phyloP scores from a whole-genome alignment of 2,888 invertebrate genomes.

The Chymomyza procnemis region DNA sequence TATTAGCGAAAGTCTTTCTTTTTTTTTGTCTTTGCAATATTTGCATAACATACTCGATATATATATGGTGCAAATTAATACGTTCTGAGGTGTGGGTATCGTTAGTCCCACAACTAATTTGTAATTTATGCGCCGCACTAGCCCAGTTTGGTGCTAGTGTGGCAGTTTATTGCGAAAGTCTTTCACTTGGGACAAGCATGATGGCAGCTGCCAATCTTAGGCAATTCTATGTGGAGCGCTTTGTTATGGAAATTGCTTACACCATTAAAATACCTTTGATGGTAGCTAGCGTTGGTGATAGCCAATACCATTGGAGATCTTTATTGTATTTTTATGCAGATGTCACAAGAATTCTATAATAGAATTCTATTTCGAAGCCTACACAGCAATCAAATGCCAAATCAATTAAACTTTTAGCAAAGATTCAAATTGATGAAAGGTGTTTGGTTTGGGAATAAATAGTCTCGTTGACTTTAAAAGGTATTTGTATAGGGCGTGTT shows the following conservation, averaged over 20 bases:
- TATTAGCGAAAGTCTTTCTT: constrained; percentile 39
- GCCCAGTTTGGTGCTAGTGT: constrained; percentile 42
- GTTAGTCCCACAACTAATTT: background rate
- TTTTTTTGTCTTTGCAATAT: background rate
- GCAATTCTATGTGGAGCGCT: background rate
- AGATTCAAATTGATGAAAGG: background rate
- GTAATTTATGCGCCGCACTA: constrained; percentile 34
- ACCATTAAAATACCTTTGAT: constrained; percentile 42
- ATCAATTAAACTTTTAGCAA: background rate
- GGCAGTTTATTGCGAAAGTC: constrained; percentile 15
- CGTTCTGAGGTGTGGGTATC: constrained; percentile 30
- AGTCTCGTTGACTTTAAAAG: too few species aligned
- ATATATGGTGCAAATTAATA: constrained; percentile 11
- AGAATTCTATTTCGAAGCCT: background rate
- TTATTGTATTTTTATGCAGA: background rate
- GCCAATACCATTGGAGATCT: background rate
- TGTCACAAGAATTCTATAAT: background rate
- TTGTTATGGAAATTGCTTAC: constrained; percentile 26
- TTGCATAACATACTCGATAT: constrained; percentile 10
- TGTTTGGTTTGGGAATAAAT: background rate
- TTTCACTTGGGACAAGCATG: constrained; percentile 15
- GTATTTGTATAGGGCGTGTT: too few species aligned
- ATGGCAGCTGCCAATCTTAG: constrained; percentile 45
- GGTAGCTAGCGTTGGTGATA: background rate
- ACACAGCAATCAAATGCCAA: background rate